A percentile compares a stretch with the other conserved stretches of the same genome.
phyloP scores from a whole-genome alignment of 2,113 vertebrate genomes.

The Nothoprocta pentlandii region DNA sequence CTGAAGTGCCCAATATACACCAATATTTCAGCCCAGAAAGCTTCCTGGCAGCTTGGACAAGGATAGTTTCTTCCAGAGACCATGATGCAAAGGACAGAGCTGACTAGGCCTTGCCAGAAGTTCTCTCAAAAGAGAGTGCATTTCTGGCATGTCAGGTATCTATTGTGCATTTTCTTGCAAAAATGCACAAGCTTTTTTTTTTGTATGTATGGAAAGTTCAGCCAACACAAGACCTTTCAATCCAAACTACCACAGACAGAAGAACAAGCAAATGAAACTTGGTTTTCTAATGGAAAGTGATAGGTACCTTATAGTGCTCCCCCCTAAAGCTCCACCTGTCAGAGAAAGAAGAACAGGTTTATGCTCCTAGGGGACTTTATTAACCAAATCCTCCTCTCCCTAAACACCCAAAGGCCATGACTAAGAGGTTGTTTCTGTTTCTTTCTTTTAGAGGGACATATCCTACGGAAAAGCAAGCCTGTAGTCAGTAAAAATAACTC shows the following conservation, averaged over 20 bases:
- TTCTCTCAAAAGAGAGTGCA: not conserved
- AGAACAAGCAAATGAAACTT: not conserved
- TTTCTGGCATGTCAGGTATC: too few species aligned
- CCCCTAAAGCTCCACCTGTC: not conserved
- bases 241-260: not conserved
- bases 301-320: not conserved
- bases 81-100: not conserved
- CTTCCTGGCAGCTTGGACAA: not conserved
- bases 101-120: rapidly evolving
- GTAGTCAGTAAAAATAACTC: not conserved
- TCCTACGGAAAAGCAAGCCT: not conserved
- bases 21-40: not conserved
- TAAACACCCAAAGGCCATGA: not conserved
- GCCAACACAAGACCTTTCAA: not conserved
- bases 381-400: not conserved
- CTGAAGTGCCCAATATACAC: too few species aligned
- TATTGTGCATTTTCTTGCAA: too few species aligned
- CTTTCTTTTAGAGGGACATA: not conserved
- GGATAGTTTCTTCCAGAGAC: not conserved
- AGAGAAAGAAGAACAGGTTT: not conserved
- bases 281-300: not conserved
- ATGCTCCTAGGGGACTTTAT: not conserved
- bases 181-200: too few species aligned
- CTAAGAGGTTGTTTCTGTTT: not conserved
- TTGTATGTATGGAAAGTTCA: not conserved